These are phyloP conservation scores for Heteronetta atricapilla DNA, from an alignment of 2,113 vertebrate species.

Conservation along the genomic window DNA sequence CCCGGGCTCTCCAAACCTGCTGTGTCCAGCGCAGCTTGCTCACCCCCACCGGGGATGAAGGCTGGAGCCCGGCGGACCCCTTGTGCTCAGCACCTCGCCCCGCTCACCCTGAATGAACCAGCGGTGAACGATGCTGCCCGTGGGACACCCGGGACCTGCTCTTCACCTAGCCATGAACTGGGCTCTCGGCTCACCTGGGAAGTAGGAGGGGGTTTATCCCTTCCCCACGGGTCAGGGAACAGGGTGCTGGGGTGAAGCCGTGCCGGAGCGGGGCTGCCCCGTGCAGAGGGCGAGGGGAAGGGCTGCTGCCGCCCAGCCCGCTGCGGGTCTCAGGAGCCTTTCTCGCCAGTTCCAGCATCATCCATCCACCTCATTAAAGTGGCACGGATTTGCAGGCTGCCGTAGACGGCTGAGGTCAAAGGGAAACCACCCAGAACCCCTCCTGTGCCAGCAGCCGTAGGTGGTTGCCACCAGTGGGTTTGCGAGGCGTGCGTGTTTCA, in stretches of 20 bases:
- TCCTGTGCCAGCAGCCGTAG: background rate
- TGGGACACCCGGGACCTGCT: background rate
- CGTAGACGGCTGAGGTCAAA: background rate
- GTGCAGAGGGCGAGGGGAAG: background rate
- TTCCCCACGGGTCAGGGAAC: background rate
- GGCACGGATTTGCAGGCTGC: conserved; percentile 5
- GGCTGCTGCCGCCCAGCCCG: background rate
- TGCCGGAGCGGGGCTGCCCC: too few species aligned
- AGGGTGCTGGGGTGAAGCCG: background rate
- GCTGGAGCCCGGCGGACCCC: rapidly evolving
- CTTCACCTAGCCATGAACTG: background rate
- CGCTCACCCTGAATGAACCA: rapidly evolving
- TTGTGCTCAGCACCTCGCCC: background rate
- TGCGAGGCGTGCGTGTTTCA: background rate
- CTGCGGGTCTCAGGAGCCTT: rapidly evolving
- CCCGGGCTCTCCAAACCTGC: background rate
- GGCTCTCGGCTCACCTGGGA: background rate
- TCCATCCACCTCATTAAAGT: background rate
- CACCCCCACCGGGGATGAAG: too few species aligned
- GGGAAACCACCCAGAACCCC: conserved; percentile 49
- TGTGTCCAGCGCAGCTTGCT: rapidly evolving
- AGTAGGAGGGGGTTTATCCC: background rate
- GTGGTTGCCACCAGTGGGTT: background rate
- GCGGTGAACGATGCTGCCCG: background rate
- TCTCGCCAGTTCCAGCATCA: background rate